These are phyloP conservation scores for Otolemur garnettii DNA, from an alignment of 2,113 vertebrate species.

Conservation along the genomic window DNA sequence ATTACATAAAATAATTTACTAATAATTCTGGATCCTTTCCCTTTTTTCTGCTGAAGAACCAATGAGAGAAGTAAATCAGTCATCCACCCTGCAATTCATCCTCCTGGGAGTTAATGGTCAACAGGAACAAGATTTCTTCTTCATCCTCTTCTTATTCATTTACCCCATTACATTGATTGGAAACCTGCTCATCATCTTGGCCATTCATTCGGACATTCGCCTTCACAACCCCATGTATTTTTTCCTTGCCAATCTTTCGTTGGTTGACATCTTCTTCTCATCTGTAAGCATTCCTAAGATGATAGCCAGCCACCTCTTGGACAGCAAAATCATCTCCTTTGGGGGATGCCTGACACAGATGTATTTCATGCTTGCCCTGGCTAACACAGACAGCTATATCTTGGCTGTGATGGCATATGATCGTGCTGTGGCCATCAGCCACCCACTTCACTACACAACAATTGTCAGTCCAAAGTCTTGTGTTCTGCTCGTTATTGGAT, in stretches of 20 bases:
- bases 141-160: slow-evolving; percentile 57
- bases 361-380: slow-evolving; percentile 62
- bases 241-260: slow-evolving; percentile 64
- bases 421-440: slow-evolving; percentile 59
- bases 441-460: slow-evolving; percentile 44
- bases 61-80: slow-evolving; percentile 33
- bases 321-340: slow-evolving; percentile 42
- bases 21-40: not conserved
- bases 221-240: slow-evolving; percentile 75
- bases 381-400: slow-evolving; percentile 43
- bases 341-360: slow-evolving; percentile 55
- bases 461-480: slow-evolving; percentile 23
- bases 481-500: not conserved
- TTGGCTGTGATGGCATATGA: slow-evolving; percentile 69
- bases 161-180: slow-evolving; percentile 64
- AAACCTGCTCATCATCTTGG: slow-evolving; percentile 70
- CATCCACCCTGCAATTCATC: not conserved
- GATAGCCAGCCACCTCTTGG: not conserved
- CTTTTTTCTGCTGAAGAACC: not conserved
- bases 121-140: slow-evolving; percentile 43
- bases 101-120: slow-evolving; percentile 52
- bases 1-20: not conserved
- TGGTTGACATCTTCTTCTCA: slow-evolving; percentile 59
- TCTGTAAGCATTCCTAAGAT: slow-evolving; percentile 57
- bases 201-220: not conserved